Base-by-base conservation (phyloP, 2,113 vertebrate genomes). In the Colistium nudipinnis region DNA sequence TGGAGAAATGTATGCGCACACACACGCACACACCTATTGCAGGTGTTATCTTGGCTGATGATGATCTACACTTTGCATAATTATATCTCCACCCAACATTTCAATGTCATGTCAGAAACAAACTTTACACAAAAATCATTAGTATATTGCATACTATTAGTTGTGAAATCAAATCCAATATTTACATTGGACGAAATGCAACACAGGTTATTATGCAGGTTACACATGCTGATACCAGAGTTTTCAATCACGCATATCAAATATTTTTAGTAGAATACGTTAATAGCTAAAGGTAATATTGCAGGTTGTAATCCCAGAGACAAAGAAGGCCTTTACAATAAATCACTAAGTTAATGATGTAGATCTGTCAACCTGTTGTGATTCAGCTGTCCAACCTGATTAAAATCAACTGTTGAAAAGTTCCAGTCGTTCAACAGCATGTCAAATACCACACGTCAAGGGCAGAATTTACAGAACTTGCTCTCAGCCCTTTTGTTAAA, bases 1-100 rank as follows among this genome's bases (percentile, higher is more conserved):
- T 30, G 45, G 33, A 44, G 39, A 69, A 56, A 78, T 77, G 70
- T 51, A 17, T 41, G 30, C 13, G 17, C 13, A 2, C 33, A 67
- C 64, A 31, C 53, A 77, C 71, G 35, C 30, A 28, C 28, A 13
- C 13, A 9, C 39, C 19, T 47, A 36, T 27, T 3, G 49, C 49
- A 41, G 43, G 54, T 47, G 56, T 3, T 19, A 7, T 24, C 4
- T 19, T 7, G 35, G 39, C 33, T 68, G 4, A 31, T 1, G 3
- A 62, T 8, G n/a, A n/a, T n/a, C n/a, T n/a, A n/a, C n/a, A n/a
- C n/a, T n/a, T n/a, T n/a, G 13, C 27, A 45, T 38, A 45, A n/a
- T 19, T 38, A 12, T 17, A 63, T 38, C 8, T 30, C 11, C 22
- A 36, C 6, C 33, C 5, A 25, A 20, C 11, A 38, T n/a, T 45